Base-by-base conservation (phyloP, 2,888 invertebrate genomes). In the Iphiclides podalirius region DNA sequence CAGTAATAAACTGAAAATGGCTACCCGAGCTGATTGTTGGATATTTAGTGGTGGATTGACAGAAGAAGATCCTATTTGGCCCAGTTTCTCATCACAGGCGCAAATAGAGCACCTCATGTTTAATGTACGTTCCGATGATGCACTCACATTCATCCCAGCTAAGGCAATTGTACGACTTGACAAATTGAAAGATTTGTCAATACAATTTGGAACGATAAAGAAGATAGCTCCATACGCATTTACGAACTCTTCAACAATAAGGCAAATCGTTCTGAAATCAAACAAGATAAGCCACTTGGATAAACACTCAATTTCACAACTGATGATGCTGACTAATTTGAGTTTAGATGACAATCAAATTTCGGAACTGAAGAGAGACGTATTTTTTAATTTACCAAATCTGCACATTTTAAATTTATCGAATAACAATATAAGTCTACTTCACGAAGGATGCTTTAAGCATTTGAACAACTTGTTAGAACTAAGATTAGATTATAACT, bases 361-460 rank as follows among this genome's bases (percentile, higher is more conserved):
- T 67, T 89, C 91, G 8, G 94, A 94, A 71, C 86, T 96, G 53
- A 92, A 92, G 67, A 89, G 93, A 43, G 92, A 93, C 61, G 93
- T 94, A 1, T 95, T 96, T 75, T 91, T 92, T 52, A 92, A 93
- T 65, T 74, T 95, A 53, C 95, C 95, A 0, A 90, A 91, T 41
- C 78, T 95, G 58, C 92, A 92, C 59, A 90, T 93, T 42, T 89
- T 98, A 51, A 93, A 93, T 66, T 86, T 98, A 52, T 95, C 96
- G 60, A 94, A 94, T 67, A 98, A 98, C 78, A 94, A 94, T 66
- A 89, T 98, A 48, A 94, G 94, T 63, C 90, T 93, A 35, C 89
- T 97, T 43, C 97, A 98, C 64, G 96, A 96, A 60, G 94, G 94
- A 54, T 94, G 98, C 42, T 96, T 95, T 71, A 91, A 91, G 57